Evolutionary conservation across 2,888 invertebrate species (phyloP), one percentile per base, ranked within the genome.

Genomic region (Drosophila tanythrix): DNA sequence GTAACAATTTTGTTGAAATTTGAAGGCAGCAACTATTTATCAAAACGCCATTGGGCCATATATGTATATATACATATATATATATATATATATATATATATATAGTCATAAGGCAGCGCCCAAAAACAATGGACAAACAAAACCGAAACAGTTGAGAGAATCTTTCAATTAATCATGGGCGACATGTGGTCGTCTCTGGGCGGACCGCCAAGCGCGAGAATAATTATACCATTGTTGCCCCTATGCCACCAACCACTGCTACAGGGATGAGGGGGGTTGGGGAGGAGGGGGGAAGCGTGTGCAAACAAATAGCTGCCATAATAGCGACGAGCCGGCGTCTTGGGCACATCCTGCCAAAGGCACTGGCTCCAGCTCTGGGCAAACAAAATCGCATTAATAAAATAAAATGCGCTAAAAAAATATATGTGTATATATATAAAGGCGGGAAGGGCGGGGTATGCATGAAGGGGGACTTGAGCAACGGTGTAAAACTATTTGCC

Each of bases 111-210:
- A 51, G 64, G 69, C 61, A 70, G 56, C 50, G 57, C 58, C 79
- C 66, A 57, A 67, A 58, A 68, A 73, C 58, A 64, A 56, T 74
- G 73, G 53, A 62, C 69, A 76, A 64, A 70, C 65, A 70, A 65
- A 63, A 53, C 40, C 50, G 65, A 76, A 79, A 74, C 70, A 85
- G 85, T 84, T 82, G 71, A 73, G 88, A 71, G 73, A 89, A 88
- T 80, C 85, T 81, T 84, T 86, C 85, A 86, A 86, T 86, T 89
- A 86, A 86, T 86, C 85, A 86, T 78, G 82, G 88, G 88, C 85
- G 85, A 86, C 85, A 86, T 86, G 85, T 89, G 85, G 85, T 85
- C 85, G 70, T 74, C 67, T 66, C 70, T 71, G 62, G 70, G 64
- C 64, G 63, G 84, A 88, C 88, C 88, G 60, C 88, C 88, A 78